These are phyloP conservation scores for Paedocypris micromegethes DNA, from an alignment of 2,797 vertebrate genomes.

Conservation along the genomic window DNA sequence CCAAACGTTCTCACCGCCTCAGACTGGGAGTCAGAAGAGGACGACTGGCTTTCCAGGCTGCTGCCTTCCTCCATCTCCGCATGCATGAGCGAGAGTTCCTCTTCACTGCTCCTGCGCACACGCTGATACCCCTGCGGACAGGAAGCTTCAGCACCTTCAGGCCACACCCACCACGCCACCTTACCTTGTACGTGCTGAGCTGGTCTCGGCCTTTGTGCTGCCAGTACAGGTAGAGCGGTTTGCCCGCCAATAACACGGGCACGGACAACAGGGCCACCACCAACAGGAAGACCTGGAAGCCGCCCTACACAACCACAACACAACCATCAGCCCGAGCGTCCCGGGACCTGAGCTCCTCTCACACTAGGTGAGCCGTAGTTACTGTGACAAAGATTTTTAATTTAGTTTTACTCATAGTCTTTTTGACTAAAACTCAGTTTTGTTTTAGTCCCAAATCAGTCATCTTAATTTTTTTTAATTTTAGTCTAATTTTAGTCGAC, in stretches of 20 bases:
- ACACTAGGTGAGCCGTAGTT: too few relatives aligned
- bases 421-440: too few relatives aligned
- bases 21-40: constrained; percentile 66
- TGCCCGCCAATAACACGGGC: constrained; percentile 87
- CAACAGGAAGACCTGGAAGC: constrained; percentile 80
- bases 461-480: too few relatives aligned
- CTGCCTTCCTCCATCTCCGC: constrained; percentile 83
- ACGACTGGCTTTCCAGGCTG: constrained; percentile 65
- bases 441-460: too few relatives aligned
- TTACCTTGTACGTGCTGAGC: constrained; percentile 80
- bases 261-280: constrained; percentile 78
- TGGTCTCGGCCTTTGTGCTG: constrained; percentile 74
- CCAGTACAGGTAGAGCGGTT: constrained; percentile 91
- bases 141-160: neutral
- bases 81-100: constrained; percentile 82
- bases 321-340: too few relatives aligned
- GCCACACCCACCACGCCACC: constrained; percentile 29
- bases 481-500: too few relatives aligned
- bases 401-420: too few relatives aligned
- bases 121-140: constrained; percentile 79
- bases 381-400: too few relatives aligned
- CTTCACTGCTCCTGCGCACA: constrained; percentile 83
- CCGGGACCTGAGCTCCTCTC: too few relatives aligned
- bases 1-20: constrained; percentile 71
- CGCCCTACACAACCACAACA: constrained; percentile 58